phyloP scores from a whole-genome alignment of 2,797 vertebrate genomes.

The Podargus strigoides region DNA sequence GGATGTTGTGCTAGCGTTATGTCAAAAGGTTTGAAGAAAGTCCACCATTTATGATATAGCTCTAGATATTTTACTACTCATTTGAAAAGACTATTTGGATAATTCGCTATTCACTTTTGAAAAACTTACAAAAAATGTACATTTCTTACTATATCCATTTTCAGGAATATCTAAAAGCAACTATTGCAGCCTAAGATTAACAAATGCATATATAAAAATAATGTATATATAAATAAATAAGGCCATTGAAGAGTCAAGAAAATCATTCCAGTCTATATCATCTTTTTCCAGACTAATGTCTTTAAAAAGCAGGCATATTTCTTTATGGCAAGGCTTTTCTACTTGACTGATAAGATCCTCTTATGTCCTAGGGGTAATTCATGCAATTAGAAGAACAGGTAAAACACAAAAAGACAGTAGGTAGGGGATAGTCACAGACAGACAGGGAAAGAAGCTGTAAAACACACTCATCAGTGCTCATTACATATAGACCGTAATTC shows the following conservation, averaged over 20 bases:
- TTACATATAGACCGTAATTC: not conserved
- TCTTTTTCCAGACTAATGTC: not conserved
- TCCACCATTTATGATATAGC: accelerated
- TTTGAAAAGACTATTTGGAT: not conserved
- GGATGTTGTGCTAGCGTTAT: not conserved
- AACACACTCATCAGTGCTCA: accelerated
- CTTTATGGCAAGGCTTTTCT: not conserved
- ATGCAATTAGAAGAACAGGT: not conserved
- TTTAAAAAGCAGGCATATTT: not conserved
- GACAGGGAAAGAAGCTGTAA: not conserved
- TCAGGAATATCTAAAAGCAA: not conserved
- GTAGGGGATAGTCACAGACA: not conserved
- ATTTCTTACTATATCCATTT: not conserved
- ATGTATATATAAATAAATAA: not conserved
- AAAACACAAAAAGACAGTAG: not conserved
- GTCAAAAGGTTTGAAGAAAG: not conserved
- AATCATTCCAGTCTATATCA: not conserved
- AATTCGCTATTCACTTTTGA: not conserved
- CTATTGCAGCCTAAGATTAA: not conserved
- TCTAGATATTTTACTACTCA: not conserved
- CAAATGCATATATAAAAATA: not conserved
- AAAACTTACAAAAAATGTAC: not conserved
- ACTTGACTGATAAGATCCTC: not conserved
- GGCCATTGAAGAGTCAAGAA: not conserved
- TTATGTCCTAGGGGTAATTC: not conserved